phyloP scores from a whole-genome alignment of 2,113 vertebrate genomes.

The Amazona vittata region DNA sequence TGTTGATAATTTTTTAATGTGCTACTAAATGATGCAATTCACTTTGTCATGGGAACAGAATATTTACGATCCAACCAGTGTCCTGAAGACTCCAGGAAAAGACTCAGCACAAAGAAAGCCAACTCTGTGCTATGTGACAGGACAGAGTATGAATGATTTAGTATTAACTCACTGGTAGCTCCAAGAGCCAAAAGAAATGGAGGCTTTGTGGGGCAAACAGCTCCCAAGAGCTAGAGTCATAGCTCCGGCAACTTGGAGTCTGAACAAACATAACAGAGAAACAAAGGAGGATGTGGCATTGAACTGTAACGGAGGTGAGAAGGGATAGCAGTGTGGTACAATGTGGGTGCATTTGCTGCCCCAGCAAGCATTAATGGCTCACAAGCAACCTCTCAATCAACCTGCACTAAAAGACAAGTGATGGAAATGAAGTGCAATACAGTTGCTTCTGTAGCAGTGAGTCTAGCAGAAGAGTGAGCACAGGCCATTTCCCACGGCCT shows the following conservation, averaged over 20 bases:
- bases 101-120: not conserved
- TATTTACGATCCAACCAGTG: not conserved
- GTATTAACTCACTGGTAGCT: not conserved
- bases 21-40: not conserved
- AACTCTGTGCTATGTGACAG: not conserved
- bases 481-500: not conserved
- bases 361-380: not conserved
- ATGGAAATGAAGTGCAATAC: not conserved
- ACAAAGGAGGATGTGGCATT: not conserved
- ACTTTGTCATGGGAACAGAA: not conserved
- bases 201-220: not conserved
- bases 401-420: not conserved
- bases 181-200: not conserved
- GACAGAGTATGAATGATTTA: not conserved
- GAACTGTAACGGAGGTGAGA: not conserved
- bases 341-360: not conserved
- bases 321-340: rapidly evolving
- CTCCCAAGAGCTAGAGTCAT: not conserved
- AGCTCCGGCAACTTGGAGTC: not conserved
- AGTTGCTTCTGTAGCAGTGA: not conserved
- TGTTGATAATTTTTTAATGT: not conserved
- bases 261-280: not conserved
- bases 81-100: not conserved
- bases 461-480: not conserved
- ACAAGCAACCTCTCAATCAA: not conserved